Base-by-base conservation (phyloP, 2,797 vertebrate genomes). In the Cuniculus paca region DNA sequence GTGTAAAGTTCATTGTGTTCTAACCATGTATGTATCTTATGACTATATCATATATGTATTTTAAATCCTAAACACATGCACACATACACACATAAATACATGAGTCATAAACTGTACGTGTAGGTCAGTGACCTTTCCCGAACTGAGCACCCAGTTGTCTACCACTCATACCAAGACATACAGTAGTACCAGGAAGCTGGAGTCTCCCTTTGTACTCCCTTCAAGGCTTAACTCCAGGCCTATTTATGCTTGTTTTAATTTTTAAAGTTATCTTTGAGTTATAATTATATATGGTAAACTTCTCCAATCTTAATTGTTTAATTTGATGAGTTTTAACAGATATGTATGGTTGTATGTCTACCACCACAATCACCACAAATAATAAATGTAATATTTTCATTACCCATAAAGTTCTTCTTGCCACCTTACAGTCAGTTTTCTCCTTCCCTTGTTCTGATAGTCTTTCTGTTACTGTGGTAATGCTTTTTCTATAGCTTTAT, bases 281-380 rank as follows among this genome's bases (percentile, higher is more conserved):
- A 83, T 63, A 80, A 84, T 92, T 95, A 81, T 1, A 75, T 93
- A 81, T 1, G 56, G 12, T 84, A 88, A 85, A 50, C 3, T 42
- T 88, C 75, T 86, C 26, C 4, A n/a, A 45, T 88, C 88, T 96
- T 91, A 82, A 80, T 45, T 92, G 39, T 90, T 61, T 56, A 78
- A 24, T 92, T 94, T 52, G 48, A 68, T 88, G 28, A 94, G 50
- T 96, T 88, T 95, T 96, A 78, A 88, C 52, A 80, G n/a, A 94
- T 88, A 50, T 58, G 28, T 83, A 45, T 22, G 84, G 42, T 90
- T 93, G 72, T 84, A 28, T 79, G n/a, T 89, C 48, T 17, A 79
- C 4, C 28, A 81, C 10, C 28, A 88, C 26, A 74, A 31, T 88
- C 24, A 48, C 9, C 52, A 83, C 45, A 79, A 63, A 77, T 85